Evolutionary conservation across 2,797 vertebrate species (phyloP), one percentile per base, ranked within the genome.

Genomic region (Poeciliopsis turneri): DNA sequence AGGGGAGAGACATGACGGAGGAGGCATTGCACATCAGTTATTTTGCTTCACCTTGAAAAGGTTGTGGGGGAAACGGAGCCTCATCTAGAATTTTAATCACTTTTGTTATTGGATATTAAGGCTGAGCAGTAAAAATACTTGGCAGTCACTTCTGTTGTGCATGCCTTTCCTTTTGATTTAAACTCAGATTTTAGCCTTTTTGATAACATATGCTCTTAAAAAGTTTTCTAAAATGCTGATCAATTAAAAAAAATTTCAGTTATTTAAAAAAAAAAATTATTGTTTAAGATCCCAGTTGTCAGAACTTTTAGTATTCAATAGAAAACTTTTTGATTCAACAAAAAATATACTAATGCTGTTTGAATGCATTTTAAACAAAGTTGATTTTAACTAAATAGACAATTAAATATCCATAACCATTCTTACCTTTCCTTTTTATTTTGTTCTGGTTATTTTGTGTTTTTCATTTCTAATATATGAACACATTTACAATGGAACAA

Each of bases 11-110:
- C 51, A 77, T 72, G 82, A 86, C 75, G 71, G 75, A 43, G 8
- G 78, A 82, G 77, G 75, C 64, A 66, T 64, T 4, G 2, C 71
- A 79, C 81, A 84, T 86, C 75, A 55, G 69, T 82, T 87, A 69
- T 82, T 84, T 79, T 71, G 41, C 77, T 30, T 89, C 87, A 90
- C 86, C 84, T 83, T 87, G 80, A 77, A 84, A 85, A 77, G 81
- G 82, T 78, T 84, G 79, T 8, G 23, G n/a, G 30, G 49, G 49
- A 11, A 20, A 75, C 72, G 68, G 46, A 46, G 74, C 6, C 49
- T 82, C 47, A 80, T 84, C 25, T 12, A 80, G 55, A 53, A 71
- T 81, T 76, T 81, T 15, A 87, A 82, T 87, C 36, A 36, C 10
- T 45, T 81, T 69, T 55, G 5, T 43, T 28, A 68, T 77, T 69